Percentiles rank a stretch among this genome's conserved stretches.
These are phyloP conservation scores for Mactromeris polynyma DNA, from an alignment of 2,888 invertebrate genomes.

Conservation along the genomic window DNA sequence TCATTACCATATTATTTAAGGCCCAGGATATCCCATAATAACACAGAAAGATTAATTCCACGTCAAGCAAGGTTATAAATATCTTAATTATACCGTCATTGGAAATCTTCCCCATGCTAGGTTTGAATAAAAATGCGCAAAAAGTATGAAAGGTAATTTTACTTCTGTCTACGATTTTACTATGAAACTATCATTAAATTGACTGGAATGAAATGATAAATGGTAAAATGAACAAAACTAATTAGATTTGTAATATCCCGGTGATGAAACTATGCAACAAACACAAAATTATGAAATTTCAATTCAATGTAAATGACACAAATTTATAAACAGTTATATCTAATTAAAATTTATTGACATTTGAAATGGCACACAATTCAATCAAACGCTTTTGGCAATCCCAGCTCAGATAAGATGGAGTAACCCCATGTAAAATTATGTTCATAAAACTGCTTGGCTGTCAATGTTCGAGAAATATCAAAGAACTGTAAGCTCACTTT, in stretches of 20 bases:
- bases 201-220: not conserved
- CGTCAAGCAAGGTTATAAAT: conserved; percentile 38
- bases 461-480: too few relatives aligned
- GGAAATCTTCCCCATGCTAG: not conserved
- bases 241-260: conserved; percentile 5
- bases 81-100: conserved; percentile 15
- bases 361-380: not conserved
- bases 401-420: not conserved
- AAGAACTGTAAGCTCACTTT: too few relatives aligned
- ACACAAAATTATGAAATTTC: conserved; percentile 12
- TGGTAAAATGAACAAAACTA: not conserved
- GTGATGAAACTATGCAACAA: not conserved
- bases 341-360: conserved; percentile 8
- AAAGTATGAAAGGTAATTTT: not conserved
- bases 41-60: conserved; percentile 28
- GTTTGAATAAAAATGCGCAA: not conserved
- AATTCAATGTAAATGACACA: not conserved
- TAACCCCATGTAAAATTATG: not conserved
- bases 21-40: conserved; percentile 25
- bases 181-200: conserved; percentile 6
- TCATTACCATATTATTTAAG: conserved; percentile 41
- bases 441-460: too few relatives aligned
- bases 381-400: not conserved
- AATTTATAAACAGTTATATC: conserved; percentile 9
- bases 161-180: not conserved